Evolutionary conservation across 92 coral and sea anemone species (phyloP).

Genomic region (Micromussa lordhowensis): DNA sequence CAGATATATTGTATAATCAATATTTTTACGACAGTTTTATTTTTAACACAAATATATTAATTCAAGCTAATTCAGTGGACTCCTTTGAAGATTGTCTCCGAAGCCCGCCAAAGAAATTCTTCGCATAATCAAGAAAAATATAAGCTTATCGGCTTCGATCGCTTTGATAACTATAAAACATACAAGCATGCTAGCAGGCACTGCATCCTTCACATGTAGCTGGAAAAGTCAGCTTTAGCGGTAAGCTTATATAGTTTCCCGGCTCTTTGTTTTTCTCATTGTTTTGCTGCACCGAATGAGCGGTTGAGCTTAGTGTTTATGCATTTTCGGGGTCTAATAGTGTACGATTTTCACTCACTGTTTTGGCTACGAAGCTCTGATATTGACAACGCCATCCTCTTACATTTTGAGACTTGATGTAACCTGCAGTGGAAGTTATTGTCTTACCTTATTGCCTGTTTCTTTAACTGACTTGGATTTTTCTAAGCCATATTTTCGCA

Average conservation of each 20-base stretch:
- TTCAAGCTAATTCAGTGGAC: not conserved
- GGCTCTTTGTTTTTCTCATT: too few relatives aligned
- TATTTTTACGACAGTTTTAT: not conserved
- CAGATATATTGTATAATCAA: not conserved
- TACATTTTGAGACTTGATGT: not conserved
- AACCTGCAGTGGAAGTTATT: not conserved
- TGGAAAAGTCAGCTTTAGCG: not conserved
- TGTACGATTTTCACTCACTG: not conserved
- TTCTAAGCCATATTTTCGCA: constrained; percentile 92
- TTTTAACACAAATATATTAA: not conserved
- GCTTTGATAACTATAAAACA: not conserved
- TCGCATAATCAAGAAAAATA: not conserved
- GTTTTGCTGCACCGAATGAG: not conserved
- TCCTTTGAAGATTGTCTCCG: not conserved
- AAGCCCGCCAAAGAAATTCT: not conserved
- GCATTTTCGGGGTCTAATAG: too few relatives aligned
- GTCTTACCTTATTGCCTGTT: constrained; percentile 78
- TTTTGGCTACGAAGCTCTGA: not conserved
- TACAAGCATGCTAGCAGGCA: not conserved
- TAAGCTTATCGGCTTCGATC: not conserved
- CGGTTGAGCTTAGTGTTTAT: not conserved
- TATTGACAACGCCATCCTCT: not conserved
- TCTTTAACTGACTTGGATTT: constrained; percentile 81
- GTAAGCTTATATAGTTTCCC: too few relatives aligned
- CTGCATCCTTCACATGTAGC: not conserved